phyloP scores from a whole-genome alignment of 37 sponge, comb jelly and placozoan species.

The Chondrosia reniformis region DNA sequence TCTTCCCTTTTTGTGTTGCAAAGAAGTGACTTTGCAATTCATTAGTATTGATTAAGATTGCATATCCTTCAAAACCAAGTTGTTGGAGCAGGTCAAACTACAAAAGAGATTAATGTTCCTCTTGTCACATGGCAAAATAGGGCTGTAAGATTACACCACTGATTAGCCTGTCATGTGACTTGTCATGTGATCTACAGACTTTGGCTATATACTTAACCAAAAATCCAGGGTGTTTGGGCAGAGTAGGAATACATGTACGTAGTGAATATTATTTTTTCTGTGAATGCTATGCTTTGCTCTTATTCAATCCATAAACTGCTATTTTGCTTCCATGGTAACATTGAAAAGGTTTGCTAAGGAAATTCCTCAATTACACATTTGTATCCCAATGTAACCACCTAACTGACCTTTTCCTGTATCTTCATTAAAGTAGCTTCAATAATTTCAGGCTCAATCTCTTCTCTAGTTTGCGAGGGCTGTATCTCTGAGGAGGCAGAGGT shows the following conservation, averaged over 20 bases:
- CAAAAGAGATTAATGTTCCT: background rate
- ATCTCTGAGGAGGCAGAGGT: slow-evolving; percentile 20
- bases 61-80: slow-evolving; percentile 84
- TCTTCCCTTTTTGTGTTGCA: slow-evolving; percentile 71
- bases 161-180: background rate
- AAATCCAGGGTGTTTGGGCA: too few species aligned
- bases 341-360: too few species aligned
- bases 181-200: background rate
- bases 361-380: too few species aligned
- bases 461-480: background rate
- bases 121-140: too few species aligned
- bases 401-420: slow-evolving; percentile 68
- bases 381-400: background rate
- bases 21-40: slow-evolving; percentile 74
- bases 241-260: too few species aligned
- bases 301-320: too few species aligned
- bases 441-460: slow-evolving; percentile 12
- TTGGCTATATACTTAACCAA: too few species aligned
- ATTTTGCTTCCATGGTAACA: too few species aligned
- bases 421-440: slow-evolving; percentile 51
- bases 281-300: too few species aligned
- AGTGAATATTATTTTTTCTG: too few species aligned
- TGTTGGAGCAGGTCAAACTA: slow-evolving; percentile 83
- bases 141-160: too few species aligned
- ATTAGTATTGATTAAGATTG: slow-evolving; percentile 68